Base-by-base conservation (phyloP, 2,888 invertebrate genomes). In the Pseudeuparius sepicola region DNA sequence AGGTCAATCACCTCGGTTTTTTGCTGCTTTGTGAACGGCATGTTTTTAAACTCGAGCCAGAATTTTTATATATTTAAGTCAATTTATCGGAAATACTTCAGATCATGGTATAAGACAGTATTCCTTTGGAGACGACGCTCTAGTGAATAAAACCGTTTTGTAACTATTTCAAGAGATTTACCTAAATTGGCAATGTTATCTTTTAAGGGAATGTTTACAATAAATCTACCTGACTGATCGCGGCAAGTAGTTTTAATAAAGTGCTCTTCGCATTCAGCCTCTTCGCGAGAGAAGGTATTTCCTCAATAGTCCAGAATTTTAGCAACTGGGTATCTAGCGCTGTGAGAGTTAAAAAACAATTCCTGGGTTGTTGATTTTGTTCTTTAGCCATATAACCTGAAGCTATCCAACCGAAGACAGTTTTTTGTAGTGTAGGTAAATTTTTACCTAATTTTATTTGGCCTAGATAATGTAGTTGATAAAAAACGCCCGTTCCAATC, bases 171-270 rank as follows among this genome's bases (percentile, higher is more conserved):
- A n/a, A n/a, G n/a, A n/a, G n/a, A n/a, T n/a, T 20, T n/a, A 20
- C 20, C 20, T 20, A 20, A 20, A 7, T 20, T n/a, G n/a, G 20
- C 7, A 20, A 7, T 7, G n/a, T 20, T 20, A 7, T 20, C 20
- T 6, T 20, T 20, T 20, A 7, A 7, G 6, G 20, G 20, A n/a
- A 20, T 20, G 7, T 6, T 20, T 20, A 20, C 20, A 20, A 20
- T 20, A 20, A 20, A 20, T 20, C 20, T 20, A 20, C 20, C 20
- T 20, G 6, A 6, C 7, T 6, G 20, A 20, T 20, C 20, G n/a
- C 20, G 20, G n/a, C 20, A 20, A 20, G 20, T 20, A 20, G 20
- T 20, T 7, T 20, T 20, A 7, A 20, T n/a, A n/a, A 20, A 20
- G 20, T 20, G 20, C n/a, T 20, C 20, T 20, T 20, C 20, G 7